phyloP scores from a whole-genome alignment of 1,140 invertebrate species.

The Scaptomyza pallida region DNA sequence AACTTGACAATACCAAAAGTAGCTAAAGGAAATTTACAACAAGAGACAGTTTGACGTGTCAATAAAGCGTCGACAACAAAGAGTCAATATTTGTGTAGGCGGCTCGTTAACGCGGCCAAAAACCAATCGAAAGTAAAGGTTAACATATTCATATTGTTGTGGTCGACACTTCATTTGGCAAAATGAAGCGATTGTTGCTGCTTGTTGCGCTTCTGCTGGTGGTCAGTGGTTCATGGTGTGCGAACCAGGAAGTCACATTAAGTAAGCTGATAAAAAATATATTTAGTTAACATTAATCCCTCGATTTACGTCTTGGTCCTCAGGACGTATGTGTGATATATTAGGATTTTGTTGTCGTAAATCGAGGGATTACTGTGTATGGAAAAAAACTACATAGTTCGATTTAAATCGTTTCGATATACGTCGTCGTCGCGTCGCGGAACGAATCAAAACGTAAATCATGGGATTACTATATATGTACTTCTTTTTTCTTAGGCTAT shows the following conservation, averaged over 20 bases:
- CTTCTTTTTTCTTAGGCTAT: conserved; percentile 76
- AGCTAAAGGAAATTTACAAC: neutral
- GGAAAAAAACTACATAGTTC: no score
- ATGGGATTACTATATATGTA: neutral
- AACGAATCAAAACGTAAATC: no score
- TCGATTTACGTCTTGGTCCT: no score
- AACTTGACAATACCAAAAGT: conserved; percentile 4
- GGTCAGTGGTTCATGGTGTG: neutral
- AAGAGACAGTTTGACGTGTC: conserved; percentile 16
- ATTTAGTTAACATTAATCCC: neutral
- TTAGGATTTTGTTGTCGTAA: no score
- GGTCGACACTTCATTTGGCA: neutral
- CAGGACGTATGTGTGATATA: no score
- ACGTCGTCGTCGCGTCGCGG: no score
- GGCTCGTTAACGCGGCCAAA: conserved; percentile 38
- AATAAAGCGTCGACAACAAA: neutral
- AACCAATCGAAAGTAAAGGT: conserved; percentile 8
- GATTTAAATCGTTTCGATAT: no score
- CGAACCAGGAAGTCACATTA: conserved; percentile 20
- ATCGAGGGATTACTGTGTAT: no score
- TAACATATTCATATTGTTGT: no score
- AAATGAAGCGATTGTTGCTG: conserved; percentile 29
- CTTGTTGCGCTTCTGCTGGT: conserved; percentile 27
- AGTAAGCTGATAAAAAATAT: conserved; percentile 45
- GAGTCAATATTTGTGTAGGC: conserved; percentile 66